phyloP scores from a whole-genome alignment of 2,888 invertebrate genomes.

The Pristionchus mayeri region DNA sequence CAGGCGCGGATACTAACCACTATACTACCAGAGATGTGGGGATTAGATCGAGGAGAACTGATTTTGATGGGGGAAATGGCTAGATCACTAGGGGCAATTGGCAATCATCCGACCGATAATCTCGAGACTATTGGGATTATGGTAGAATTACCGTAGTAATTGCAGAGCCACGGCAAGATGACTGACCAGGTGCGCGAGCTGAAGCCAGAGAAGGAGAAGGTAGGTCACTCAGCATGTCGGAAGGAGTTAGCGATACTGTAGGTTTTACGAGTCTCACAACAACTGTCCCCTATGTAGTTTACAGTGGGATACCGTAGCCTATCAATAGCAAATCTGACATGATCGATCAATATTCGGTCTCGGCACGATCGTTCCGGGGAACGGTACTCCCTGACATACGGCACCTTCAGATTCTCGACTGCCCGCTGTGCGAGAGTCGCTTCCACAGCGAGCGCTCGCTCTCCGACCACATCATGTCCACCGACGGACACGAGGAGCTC shows the following conservation, averaged over 20 bases:
- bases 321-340: background rate
- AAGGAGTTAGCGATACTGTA: too few relatives aligned
- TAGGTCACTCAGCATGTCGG: too few relatives aligned
- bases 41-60: background rate
- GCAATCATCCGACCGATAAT: too few relatives aligned
- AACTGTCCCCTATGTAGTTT: too few relatives aligned
- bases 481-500: background rate
- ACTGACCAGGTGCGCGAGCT: background rate
- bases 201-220: slow-evolving; percentile 34
- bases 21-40: slow-evolving; percentile 55
- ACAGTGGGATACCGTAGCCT: background rate
- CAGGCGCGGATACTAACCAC: slow-evolving; percentile 64
- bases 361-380: background rate
- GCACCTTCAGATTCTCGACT: background rate
- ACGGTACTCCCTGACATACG: background rate
- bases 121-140: too few relatives aligned
- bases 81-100: background rate
- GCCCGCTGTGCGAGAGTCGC: background rate
- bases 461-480: slow-evolving; percentile 1
- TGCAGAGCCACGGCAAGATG: slow-evolving; percentile 9
- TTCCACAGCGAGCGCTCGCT: background rate
- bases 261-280: too few relatives aligned
- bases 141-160: background rate
- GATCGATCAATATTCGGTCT: background rate
- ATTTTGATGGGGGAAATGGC: too few relatives aligned